Evolutionary conservation across 2,113 vertebrate genomes (phyloP), one percentile per base, ranked within the genome.

Genomic region (Zosterops lateralis): DNA sequence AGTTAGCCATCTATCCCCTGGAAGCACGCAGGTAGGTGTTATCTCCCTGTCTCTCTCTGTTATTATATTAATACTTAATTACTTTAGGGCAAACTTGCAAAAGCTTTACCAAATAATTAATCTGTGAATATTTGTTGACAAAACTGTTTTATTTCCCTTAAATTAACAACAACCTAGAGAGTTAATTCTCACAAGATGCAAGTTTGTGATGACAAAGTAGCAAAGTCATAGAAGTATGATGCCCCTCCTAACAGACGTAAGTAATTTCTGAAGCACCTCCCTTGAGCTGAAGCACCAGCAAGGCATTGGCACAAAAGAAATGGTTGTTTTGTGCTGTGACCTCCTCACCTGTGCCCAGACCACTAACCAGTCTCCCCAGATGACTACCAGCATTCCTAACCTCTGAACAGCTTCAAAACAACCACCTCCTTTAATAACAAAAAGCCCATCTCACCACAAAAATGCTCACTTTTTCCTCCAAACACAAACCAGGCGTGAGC

Each of bases 321-420:
- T 14, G 32, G 45, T 73, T 62, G 50, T 32, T 93, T 44, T 65
- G 62, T 2, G 60, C 67, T 50, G 24, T 91, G 87, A 96, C 94
- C 87, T 91, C 71, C 77, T 92, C 89, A 91, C 78, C 74, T 85
- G 71, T 3, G 2, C 58, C 74, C 71, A 89, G 78, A 44, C 54
- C 70, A 80, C 74, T 87, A 70, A 94, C 79, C 81, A 65, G 64
- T 50, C 91, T 85, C 34, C 44, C 60, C n/a, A 93, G 71, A 95
- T 60, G 65, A 80, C 0, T 86, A 68, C 50, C 75, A 96, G 79
- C 87, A 95, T 96, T 92, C 88, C 85, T 89, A 92, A 91, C 77
- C 58, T 87, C 91, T 85, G 50, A 91, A 44, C 31, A 94, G 36
- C 80, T 90, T 95, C 60, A 81, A 70, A 82, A 93, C 64, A 56